These are phyloP conservation scores for Hypolimnas misippus DNA, from an alignment of 2,888 invertebrate genomes.

Conservation along the genomic window DNA sequence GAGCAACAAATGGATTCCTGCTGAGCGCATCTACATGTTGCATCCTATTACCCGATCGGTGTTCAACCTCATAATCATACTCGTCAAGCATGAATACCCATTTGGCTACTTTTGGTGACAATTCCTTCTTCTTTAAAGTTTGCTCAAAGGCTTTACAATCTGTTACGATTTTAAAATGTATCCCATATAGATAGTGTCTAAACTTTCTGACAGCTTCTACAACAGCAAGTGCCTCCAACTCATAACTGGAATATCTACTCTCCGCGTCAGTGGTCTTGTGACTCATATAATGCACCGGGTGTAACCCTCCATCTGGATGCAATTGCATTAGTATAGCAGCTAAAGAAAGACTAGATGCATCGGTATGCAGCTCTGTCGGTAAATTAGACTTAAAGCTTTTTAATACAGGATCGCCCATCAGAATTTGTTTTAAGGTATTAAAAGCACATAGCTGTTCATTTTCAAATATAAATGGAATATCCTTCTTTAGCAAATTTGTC, in stretches of 20 bases:
- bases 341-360: conserved; percentile 2
- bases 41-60: conserved; percentile 38
- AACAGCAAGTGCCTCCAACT: conserved; percentile 45
- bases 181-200: conserved; percentile 11
- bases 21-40: conserved; percentile 40
- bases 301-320: conserved; percentile 30
- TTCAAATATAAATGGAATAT: too few relatives aligned
- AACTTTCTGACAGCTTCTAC: conserved; percentile 36
- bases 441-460: conserved; percentile 17
- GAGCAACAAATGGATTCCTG: conserved; percentile 22
- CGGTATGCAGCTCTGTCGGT: conserved; percentile 12
- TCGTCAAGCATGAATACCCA: conserved; percentile 39
- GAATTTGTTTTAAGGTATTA: background rate
- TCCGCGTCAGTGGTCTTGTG: conserved; percentile 35
- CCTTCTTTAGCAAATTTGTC: conserved; percentile 14
- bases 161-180: conserved; percentile 14
- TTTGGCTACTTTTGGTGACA: conserved; percentile 30
- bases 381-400: conserved; percentile 1
- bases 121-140: background rate
- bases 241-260: conserved; percentile 43
- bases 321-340: conserved; percentile 10
- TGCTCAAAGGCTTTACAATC: conserved; percentile 11
- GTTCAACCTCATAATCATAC: conserved; percentile 38
- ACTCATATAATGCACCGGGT: conserved; percentile 26
- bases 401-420: background rate